A percentile compares a stretch with the other conserved stretches of the same genome.
Evolutionary conservation across 2,113 vertebrate species (phyloP).

Genomic region (Carassius gibelio): DNA sequence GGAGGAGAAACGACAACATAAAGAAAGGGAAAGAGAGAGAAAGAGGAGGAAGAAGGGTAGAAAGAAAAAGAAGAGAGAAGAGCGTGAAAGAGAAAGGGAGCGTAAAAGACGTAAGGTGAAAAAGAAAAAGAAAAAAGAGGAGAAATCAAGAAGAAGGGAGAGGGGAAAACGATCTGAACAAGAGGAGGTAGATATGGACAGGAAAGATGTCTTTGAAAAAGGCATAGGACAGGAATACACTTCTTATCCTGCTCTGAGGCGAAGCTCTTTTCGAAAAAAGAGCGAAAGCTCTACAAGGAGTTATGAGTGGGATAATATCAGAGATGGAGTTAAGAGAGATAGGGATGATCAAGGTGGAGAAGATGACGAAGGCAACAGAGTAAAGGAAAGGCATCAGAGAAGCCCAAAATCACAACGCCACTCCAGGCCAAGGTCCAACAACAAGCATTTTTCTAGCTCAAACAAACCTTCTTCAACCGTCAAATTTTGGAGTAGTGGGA

Average conservation of each 20-base stretch:
- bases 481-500: constrained; percentile 75
- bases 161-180: constrained; percentile 69
- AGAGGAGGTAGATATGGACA: constrained; percentile 68
- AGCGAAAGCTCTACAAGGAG: constrained; percentile 74
- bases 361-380: constrained; percentile 67
- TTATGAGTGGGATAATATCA: constrained; percentile 74
- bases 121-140: constrained; percentile 77
- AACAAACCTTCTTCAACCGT: constrained; percentile 73
- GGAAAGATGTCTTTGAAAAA: constrained; percentile 70
- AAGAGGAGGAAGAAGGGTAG: constrained; percentile 76
- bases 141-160: constrained; percentile 69
- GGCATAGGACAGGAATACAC: constrained; percentile 69
- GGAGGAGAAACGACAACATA: constrained; percentile 73
- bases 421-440: constrained; percentile 60
- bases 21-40: constrained; percentile 74
- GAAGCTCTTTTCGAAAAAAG: constrained; percentile 75
- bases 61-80: constrained; percentile 77
- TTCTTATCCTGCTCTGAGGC: constrained; percentile 68
- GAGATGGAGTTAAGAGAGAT: constrained; percentile 68
- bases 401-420: constrained; percentile 63
- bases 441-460: constrained; percentile 52
- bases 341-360: constrained; percentile 68
- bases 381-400: constrained; percentile 65
- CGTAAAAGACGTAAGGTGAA: constrained; percentile 76
- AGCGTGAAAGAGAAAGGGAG: constrained; percentile 73